Conservation (phyloP, 2,797 vertebrate species). For the Lithobates sylvaticus region DNA sequence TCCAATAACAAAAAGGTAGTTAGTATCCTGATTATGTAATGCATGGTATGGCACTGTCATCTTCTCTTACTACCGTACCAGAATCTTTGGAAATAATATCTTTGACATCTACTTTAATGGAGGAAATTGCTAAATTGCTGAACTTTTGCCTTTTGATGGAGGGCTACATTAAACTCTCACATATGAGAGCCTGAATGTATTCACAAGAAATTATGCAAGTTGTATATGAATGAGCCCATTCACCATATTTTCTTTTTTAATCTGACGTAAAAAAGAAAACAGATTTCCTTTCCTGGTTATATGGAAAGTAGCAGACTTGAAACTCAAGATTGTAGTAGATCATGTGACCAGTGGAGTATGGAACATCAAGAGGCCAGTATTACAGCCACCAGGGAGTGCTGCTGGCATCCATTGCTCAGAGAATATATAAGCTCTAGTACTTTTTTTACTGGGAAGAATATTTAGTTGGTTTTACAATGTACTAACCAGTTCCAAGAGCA, state of each 20-base stretch:
- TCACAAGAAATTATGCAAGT: not conserved
- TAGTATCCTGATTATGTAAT: not conserved
- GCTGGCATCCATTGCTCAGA: not conserved
- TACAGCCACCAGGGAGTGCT: not conserved
- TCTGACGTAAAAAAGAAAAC: constrained; percentile 23
- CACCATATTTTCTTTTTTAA: not conserved
- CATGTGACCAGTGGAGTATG: not conserved
- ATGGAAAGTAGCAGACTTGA: not conserved
- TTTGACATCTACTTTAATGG: constrained; percentile 14
- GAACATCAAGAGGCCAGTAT: not conserved
- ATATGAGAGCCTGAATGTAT: not conserved
- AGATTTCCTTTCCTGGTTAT: constrained; percentile 21
- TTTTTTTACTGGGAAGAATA: not conserved
- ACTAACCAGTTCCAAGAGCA: not conserved
- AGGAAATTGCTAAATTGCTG: constrained; percentile 1
- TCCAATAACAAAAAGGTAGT: not conserved
- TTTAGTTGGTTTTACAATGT: not conserved
- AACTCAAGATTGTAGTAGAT: constrained; percentile 5
- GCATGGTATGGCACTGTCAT: not conserved
- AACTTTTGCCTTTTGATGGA: not conserved
- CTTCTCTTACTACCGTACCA: not conserved
- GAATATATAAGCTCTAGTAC: not conserved
- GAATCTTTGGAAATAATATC: not conserved
- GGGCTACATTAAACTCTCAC: not conserved
- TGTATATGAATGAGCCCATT: constrained; percentile 1